These are phyloP conservation scores for Trachelus tabidus DNA, from an alignment of 2,888 invertebrate genomes.

Conservation along the genomic window DNA sequence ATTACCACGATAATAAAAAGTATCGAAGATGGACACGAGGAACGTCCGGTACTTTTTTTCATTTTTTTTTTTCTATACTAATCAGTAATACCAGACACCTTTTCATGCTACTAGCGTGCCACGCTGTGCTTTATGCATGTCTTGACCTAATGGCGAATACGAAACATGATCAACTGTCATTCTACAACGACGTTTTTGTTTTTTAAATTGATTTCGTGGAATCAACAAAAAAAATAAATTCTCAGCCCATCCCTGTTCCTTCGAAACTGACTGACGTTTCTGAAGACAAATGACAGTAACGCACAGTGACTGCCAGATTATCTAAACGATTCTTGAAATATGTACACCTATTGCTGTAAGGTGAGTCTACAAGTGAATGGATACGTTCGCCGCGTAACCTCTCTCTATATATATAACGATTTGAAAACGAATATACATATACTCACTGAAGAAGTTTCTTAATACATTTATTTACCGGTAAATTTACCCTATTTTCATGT, in stretches of 20 bases:
- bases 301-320: neutral
- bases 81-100: neutral
- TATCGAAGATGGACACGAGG: neutral
- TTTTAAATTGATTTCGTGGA: neutral
- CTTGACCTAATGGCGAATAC: neutral
- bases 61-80: neutral
- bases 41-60: neutral
- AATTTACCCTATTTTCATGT: neutral
- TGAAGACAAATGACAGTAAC: neutral
- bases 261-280: too few relatives aligned
- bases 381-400: too few relatives aligned
- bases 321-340: neutral
- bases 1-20: neutral
- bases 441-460: too few relatives aligned
- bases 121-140: neutral
- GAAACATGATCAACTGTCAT: neutral
- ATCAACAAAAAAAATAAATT: neutral
- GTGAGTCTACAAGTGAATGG: too few relatives aligned
- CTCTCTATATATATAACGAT: too few relatives aligned
- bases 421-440: too few relatives aligned
- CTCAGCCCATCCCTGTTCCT: neutral
- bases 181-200: neutral
- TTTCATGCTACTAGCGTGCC: neutral
- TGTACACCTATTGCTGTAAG: neutral
- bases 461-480: too few relatives aligned